These are phyloP conservation scores for Reticulitermes speratus DNA, from an alignment of 1,140 invertebrate species.

Conservation along the genomic window DNA sequence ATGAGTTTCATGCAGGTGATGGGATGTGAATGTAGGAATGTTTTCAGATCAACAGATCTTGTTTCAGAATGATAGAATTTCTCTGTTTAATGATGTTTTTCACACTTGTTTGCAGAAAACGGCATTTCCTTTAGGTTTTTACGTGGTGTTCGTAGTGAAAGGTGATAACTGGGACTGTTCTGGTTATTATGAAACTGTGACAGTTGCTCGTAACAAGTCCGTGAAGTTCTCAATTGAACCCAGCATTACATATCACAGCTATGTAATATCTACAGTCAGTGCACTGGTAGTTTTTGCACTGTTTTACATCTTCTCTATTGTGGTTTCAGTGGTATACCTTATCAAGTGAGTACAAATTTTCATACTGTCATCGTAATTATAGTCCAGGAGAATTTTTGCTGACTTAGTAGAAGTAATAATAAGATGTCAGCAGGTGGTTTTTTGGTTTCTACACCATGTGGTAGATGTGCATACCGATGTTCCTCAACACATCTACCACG, in stretches of 20 bases:
- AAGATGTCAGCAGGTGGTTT: no score
- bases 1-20: no score
- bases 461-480: no score
- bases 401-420: background rate
- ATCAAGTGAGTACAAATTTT: conserved; percentile 45
- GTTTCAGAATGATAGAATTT: no score
- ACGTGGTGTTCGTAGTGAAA: conserved; percentile 79
- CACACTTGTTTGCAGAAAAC: conserved; percentile 55
- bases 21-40: no score
- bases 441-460: no score
- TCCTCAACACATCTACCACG: no score
- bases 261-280: conserved; percentile 58
- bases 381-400: no score
- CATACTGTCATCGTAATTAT: background rate
- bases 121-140: conserved; percentile 71
- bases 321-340: conserved; percentile 50
- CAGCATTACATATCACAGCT: conserved; percentile 61
- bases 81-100: background rate
- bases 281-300: conserved; percentile 55
- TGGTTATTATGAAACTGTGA: conserved; percentile 42
- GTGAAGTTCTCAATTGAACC: conserved; percentile 55
- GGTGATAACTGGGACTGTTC: conserved; percentile 70
- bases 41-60: no score
- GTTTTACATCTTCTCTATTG: conserved; percentile 60
- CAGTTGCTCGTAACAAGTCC: conserved; percentile 51